A percentile compares a stretch with the other conserved stretches of the same genome.
These are phyloP conservation scores for Apodemia zela DNA, from an alignment of 2,888 invertebrate species.

Conservation along the genomic window DNA sequence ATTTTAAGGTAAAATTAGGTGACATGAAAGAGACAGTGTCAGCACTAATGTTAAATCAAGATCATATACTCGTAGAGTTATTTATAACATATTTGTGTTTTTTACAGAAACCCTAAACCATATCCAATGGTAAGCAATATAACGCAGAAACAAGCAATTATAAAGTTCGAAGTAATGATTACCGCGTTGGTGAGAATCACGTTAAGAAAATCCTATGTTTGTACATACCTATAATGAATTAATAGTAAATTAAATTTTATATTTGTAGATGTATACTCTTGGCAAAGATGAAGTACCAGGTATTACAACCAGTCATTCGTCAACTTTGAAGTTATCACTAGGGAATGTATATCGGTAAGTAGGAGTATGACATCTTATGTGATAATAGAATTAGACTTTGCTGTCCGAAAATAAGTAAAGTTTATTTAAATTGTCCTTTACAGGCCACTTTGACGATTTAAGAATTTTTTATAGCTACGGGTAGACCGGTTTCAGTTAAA, in stretches of 20 bases:
- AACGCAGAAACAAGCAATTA: slow-evolving; percentile 65
- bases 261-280: slow-evolving; percentile 79
- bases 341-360: slow-evolving; percentile 53
- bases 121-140: slow-evolving; percentile 77
- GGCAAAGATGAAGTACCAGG: slow-evolving; percentile 86
- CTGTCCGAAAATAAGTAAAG: too few species aligned
- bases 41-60: too few species aligned
- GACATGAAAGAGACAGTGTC: too few species aligned
- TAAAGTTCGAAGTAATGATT: slow-evolving; percentile 69
- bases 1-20: too few species aligned
- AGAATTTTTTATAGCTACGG: too few species aligned
- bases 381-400: background rate
- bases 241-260: background rate
- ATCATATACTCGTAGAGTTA: too few species aligned
- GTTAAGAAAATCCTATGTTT: background rate
- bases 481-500: too few species aligned
- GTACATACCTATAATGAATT: background rate
- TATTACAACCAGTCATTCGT: slow-evolving; percentile 82
- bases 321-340: slow-evolving; percentile 73
- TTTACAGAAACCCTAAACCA: slow-evolving; percentile 49
- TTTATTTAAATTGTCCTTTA: too few species aligned
- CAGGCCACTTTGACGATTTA: too few species aligned
- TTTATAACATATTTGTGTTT: too few species aligned
- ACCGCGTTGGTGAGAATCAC: slow-evolving; percentile 64
- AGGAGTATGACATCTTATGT: background rate